Percentiles rank a stretch among this genome's conserved stretches.
phyloP scores from a whole-genome alignment of 2,888 invertebrate species.

The Agrotis exclamationis region DNA sequence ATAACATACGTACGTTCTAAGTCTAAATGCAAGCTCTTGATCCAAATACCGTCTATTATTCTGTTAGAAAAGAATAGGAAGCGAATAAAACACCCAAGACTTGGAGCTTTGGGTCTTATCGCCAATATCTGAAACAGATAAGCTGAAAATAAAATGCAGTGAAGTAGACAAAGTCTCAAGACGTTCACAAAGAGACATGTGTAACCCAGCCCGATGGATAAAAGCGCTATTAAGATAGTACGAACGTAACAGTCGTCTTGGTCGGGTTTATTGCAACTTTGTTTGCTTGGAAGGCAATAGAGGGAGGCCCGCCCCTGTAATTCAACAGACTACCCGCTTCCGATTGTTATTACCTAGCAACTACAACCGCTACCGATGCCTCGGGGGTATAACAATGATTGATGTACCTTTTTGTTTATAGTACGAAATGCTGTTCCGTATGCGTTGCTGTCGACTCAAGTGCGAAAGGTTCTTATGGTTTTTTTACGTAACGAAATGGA shows the following conservation, averaged over 20 bases:
- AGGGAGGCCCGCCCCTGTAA: constrained; percentile 76
- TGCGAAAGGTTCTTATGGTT: constrained; percentile 18
- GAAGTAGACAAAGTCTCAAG: constrained; percentile 72
- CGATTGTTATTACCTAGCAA: constrained; percentile 85
- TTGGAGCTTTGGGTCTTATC: constrained; percentile 47
- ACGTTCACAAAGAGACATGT: constrained; percentile 80
- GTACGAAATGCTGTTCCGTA: constrained; percentile 45
- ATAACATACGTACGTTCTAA: constrained; percentile 27
- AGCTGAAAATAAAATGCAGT: constrained; percentile 77
- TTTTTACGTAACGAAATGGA: constrained; percentile 27
- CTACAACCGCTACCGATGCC: constrained; percentile 62
- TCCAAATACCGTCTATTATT: constrained; percentile 33
- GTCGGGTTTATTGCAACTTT: constrained; percentile 87
- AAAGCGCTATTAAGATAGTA: constrained; percentile 79
- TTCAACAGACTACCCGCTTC: constrained; percentile 80
- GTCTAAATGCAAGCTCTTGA: constrained; percentile 33
- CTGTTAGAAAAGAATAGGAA: constrained; percentile 43
- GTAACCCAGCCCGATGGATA: constrained; percentile 81
- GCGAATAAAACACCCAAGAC: constrained; percentile 51
- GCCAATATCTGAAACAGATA: constrained; percentile 63
- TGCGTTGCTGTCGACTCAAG: constrained; percentile 17
- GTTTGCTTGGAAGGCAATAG: constrained; percentile 86
- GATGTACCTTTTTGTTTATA: constrained; percentile 65
- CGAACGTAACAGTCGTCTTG: constrained; percentile 81
- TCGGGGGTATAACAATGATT: constrained; percentile 67